phyloP scores from a whole-genome alignment of 2,113 vertebrate species.

The Ptilonorhynchus violaceus region DNA sequence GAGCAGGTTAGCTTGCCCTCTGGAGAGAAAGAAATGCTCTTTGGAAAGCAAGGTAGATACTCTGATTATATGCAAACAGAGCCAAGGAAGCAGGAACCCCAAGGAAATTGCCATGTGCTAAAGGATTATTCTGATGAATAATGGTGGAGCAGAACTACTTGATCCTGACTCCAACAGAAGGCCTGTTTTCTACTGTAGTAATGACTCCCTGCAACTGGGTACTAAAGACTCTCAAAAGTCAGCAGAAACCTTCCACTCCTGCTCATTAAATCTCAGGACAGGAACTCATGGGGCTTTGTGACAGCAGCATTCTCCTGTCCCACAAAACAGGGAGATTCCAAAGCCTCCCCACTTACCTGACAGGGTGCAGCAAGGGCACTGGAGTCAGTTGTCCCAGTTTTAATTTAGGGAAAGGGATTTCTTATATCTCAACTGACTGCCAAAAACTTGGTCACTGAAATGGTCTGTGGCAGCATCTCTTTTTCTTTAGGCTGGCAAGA shows the following conservation, averaged over 20 bases:
- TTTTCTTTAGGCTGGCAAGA: not conserved
- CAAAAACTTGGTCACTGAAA: not conserved
- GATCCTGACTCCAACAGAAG: not conserved
- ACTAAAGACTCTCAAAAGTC: not conserved
- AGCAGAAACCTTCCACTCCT: not conserved
- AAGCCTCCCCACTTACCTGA: not conserved
- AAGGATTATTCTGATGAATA: not conserved
- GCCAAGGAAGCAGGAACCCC: not conserved
- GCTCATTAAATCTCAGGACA: not conserved
- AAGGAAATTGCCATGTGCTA: not conserved
- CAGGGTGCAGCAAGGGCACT: not conserved
- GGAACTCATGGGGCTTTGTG: not conserved
- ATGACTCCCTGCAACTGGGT: not conserved
- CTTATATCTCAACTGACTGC: not conserved
- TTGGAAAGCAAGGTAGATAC: not conserved
- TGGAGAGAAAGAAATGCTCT: not conserved
- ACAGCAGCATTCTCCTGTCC: not conserved
- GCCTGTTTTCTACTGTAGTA: not conserved
- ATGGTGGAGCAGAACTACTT: not conserved
- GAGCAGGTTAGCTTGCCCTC: not conserved
- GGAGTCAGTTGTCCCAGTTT: not conserved
- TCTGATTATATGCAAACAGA: not conserved
- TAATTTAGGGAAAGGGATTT: not conserved
- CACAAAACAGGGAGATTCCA: not conserved
- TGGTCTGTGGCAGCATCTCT: not conserved